A percentile compares a stretch with the other conserved stretches of the same genome.
These are phyloP conservation scores for Tigriopus californicus DNA, from an alignment of 2,888 invertebrate genomes.

Conservation along the genomic window DNA sequence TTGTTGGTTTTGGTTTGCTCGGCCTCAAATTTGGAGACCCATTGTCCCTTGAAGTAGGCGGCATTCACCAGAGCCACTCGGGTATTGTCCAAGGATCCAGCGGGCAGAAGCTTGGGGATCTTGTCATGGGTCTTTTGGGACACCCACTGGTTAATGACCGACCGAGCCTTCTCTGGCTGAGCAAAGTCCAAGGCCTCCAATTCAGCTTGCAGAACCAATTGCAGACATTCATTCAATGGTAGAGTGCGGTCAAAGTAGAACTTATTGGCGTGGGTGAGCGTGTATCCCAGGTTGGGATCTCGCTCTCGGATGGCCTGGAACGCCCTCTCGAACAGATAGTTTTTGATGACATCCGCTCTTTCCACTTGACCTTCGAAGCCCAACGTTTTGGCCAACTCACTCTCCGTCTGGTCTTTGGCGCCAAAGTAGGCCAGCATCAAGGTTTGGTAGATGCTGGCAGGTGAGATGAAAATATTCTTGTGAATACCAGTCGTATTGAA, in stretches of 20 bases:
- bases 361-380: neutral
- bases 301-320: conserved; percentile 11
- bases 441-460: conserved; percentile 68
- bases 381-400: conserved; percentile 16
- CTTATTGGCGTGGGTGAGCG: conserved; percentile 55
- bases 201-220: conserved; percentile 36
- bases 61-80: conserved; percentile 20
- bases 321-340: conserved; percentile 6
- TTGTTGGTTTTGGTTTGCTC: conserved; percentile 17
- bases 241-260: conserved; percentile 43
- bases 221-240: conserved; percentile 46
- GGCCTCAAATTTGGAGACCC: conserved; percentile 20
- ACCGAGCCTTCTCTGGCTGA: conserved; percentile 18
- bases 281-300: conserved; percentile 31
- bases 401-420: conserved; percentile 50
- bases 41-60: conserved; percentile 21
- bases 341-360: neutral
- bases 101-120: conserved; percentile 45
- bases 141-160: conserved; percentile 15
- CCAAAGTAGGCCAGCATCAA: conserved; percentile 59
- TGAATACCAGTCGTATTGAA: conserved; percentile 6
- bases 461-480: conserved; percentile 65
- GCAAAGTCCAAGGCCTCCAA: conserved; percentile 37
- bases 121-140: conserved; percentile 24
- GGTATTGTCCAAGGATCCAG: conserved; percentile 15